Evolutionary conservation across 2,888 invertebrate species (phyloP).

Genomic region (Bombyx huttoni): DNA sequence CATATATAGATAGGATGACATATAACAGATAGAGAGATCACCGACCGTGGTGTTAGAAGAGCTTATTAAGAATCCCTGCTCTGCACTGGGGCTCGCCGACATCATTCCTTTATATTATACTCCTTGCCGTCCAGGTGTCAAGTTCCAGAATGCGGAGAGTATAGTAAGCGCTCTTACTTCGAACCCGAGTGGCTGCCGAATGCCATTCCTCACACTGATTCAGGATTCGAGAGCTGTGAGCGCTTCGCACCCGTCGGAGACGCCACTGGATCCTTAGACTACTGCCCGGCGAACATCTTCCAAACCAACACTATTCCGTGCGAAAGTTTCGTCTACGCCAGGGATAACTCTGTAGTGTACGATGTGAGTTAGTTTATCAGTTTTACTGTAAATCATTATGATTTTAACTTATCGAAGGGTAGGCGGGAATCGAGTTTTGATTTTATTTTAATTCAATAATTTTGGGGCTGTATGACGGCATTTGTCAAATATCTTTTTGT

Average conservation of each 20-base stretch:
- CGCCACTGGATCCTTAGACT: constrained; percentile 24
- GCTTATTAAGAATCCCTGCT: too few relatives aligned
- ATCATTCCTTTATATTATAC: neutral
- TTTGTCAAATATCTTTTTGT: too few relatives aligned
- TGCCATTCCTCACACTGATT: constrained; percentile 42
- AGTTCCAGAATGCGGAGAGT: constrained; percentile 63
- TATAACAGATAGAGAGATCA: too few relatives aligned
- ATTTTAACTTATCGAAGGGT: too few relatives aligned
- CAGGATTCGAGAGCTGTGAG: constrained; percentile 50
- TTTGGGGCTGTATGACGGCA: too few relatives aligned
- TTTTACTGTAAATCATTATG: too few relatives aligned
- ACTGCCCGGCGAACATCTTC: constrained; percentile 38
- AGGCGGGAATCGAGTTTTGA: too few relatives aligned
- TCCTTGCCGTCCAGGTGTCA: constrained; percentile 40
- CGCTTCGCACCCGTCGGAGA: constrained; percentile 33
- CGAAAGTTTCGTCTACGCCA: constrained; percentile 38
- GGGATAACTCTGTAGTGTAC: constrained; percentile 46
- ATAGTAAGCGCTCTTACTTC: constrained; percentile 29
- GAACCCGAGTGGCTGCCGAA: constrained; percentile 51
- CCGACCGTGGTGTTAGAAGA: too few relatives aligned
- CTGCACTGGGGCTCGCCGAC: neutral
- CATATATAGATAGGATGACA: too few relatives aligned
- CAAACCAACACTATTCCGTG: constrained; percentile 18
- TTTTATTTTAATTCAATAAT: too few relatives aligned
- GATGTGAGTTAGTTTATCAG: constrained; percentile 29